Evolutionary conservation across 2,888 invertebrate genomes (phyloP), one percentile per base, ranked within the genome.

Genomic region (Stenodema calcarata): DNA sequence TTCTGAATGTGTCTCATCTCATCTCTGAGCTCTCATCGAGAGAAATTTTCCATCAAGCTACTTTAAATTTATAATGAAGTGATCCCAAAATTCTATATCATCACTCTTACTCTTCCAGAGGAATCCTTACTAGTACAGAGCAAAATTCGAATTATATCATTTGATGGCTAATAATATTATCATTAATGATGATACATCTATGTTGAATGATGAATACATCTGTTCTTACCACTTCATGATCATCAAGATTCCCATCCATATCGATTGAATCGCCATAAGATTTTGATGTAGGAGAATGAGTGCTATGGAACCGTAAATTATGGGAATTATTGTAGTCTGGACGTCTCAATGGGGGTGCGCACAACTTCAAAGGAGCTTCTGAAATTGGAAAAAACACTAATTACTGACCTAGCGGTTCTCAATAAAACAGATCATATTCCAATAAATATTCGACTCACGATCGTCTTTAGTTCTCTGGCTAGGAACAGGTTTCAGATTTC

Each of bases 401-500:
- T 12, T 12, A 47, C 12, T 12, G 12, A 47, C 12, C 16, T 14
- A 7, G 1, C 16, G 12, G 35, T 7, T 7, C 35, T 7, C 35
- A 35, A 35, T 35, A 75, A 42, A 75, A 78, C 2, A n/a, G 12
- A 78, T 27, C 9, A 2, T 62, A 23, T 62, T 16, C 7, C 16
- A 85, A 75, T 44, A 12, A 27, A 87, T 76, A 27, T 3, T 75
- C 35, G 28, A 47, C 76, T 88, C 75, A 87, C 86, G 79, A 35
- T 87, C 88, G 80, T 88, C 88, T 83, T 88, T 87, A n/a, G 73
- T 76, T 54, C 88, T 76, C 42, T 83, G 75, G 7, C 87, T 69
- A 1, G 87, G 87, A 0, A 90, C 89, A 28, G 92, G 92, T 89
- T 92, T 92, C 62, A 91, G 89, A 73, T 90, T 90, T 75, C 92